These are phyloP conservation scores for Brevimyrus niger DNA, from an alignment of 2,113 vertebrate species.

Conservation along the genomic window DNA sequence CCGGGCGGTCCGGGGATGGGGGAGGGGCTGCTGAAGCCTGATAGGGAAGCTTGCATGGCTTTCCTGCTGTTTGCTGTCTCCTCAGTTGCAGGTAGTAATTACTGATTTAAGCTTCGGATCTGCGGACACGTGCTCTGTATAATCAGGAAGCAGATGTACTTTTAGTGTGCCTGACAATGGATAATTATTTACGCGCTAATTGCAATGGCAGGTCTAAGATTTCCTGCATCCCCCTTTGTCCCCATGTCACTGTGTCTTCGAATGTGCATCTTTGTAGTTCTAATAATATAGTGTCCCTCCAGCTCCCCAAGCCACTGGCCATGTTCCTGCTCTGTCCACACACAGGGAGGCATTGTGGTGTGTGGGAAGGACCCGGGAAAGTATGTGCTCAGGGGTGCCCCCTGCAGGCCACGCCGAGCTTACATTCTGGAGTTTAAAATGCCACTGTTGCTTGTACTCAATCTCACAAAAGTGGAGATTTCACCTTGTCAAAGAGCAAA, in stretches of 20 bases:
- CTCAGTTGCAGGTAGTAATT: conserved; percentile 74
- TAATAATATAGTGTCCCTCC: conserved; percentile 47
- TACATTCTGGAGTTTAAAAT: not conserved
- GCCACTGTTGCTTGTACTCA: not conserved
- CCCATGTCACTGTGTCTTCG: conserved; percentile 49
- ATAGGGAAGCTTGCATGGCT: not conserved
- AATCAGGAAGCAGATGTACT: conserved; percentile 62
- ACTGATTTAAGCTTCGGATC: conserved; percentile 65
- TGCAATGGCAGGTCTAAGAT: conserved; percentile 64
- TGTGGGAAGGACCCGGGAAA: not conserved
- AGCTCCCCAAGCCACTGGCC: conserved; percentile 10
- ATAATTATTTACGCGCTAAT: conserved; percentile 74
- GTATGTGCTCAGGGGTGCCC: not conserved
- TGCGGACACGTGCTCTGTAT: conserved; percentile 60
- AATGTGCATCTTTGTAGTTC: not conserved
- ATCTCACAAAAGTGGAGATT: not conserved
- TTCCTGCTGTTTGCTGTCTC: conserved; percentile 26
- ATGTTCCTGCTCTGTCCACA: not conserved
- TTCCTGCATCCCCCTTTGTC: conserved; percentile 56
- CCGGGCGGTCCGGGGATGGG: conserved; percentile 1
- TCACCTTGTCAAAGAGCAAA: not conserved
- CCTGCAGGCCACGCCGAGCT: not conserved
- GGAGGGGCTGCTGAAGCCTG: not conserved
- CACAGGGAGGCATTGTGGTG: not conserved
- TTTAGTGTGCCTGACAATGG: conserved; percentile 61